Evolutionary conservation across 2,113 vertebrate genomes (phyloP), one percentile per base, ranked within the genome.

Genomic region (Sinosuthora webbiana): DNA sequence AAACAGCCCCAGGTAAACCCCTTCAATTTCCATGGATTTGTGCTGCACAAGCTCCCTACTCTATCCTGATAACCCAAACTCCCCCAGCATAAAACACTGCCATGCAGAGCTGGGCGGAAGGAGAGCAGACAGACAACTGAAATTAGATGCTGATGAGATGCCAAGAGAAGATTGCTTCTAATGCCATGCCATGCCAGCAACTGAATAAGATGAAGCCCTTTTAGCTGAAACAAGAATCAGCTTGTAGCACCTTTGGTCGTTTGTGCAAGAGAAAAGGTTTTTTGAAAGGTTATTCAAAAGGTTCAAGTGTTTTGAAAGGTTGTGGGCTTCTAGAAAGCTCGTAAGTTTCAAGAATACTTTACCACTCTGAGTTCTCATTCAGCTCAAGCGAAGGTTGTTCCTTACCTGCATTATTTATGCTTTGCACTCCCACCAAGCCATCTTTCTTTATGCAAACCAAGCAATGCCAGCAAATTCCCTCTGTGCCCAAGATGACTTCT

Each of bases 91-190:
- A 27, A 71, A 80, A n/a, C 33, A 30, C 33, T 14, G 47, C 30
- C 35, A 21, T 4, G 10, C 39, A 86, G 77, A 75, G 42, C 30
- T 0, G 3, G 53, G 68, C 0, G 1, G 92, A 96, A 90, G 68
- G 39, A 55, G 13, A 89, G 35, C 47, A 95, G 89, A 60, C 88
- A 88, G 76, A 83, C 85, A 78, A 56, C 23, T 63, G 90, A 88
- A 93, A 93, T 81, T 47, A 67, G n/a, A 80, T 41, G 39, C 79
- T 94, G 95, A 96, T 80, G 59, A 93, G 87, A 83, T 83, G 87
- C 90, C 92, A 91, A 71, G 52, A 70, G 49, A 67, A 87, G 90
- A 96, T 86, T 80, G 79, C 45, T 88, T 65, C 50, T 93, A 87
- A 85, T 70, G 39, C 17, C 15, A 1, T n/a, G 37, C 49, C 63